Conservation (phyloP, 2,113 vertebrate species). For the Lepisosteus oculatus region DNA sequence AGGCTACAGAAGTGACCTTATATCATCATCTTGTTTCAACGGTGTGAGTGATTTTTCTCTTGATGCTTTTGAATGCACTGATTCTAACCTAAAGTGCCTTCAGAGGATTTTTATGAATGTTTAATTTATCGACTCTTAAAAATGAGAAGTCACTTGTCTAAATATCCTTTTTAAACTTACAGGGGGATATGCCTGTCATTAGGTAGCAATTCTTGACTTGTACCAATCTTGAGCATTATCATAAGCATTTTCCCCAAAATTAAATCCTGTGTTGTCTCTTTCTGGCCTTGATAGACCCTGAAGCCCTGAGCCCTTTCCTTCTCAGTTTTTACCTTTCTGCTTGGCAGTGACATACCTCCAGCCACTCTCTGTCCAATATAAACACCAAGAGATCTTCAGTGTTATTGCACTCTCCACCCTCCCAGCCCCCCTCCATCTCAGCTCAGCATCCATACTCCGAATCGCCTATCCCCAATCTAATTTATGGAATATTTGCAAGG, state of each 20-base stretch:
- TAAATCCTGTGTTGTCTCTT: slow-evolving; percentile 48
- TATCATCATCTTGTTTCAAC: too few species aligned
- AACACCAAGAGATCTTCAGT: slow-evolving; percentile 58
- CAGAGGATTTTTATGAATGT: too few species aligned
- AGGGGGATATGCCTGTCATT: slow-evolving; percentile 46
- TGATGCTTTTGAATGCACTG: too few species aligned
- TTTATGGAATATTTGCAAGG: slow-evolving; percentile 90
- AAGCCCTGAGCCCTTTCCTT: slow-evolving; percentile 52
- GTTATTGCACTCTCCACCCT: slow-evolving; percentile 44
- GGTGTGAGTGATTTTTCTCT: too few species aligned
- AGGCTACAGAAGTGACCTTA: too few species aligned
- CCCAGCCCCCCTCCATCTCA: slow-evolving; percentile 39
- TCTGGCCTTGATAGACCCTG: slow-evolving; percentile 43
- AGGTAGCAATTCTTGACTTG: slow-evolving; percentile 24
- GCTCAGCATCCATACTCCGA: slow-evolving; percentile 61
- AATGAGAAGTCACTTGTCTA: slow-evolving; percentile 51
- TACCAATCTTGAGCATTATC: slow-evolving; percentile 43
- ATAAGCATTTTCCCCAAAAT: slow-evolving; percentile 58
- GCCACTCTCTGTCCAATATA: slow-evolving; percentile 54
- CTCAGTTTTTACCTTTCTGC: slow-evolving; percentile 21
- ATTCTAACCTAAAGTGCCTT: too few species aligned
- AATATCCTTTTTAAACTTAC: slow-evolving; percentile 61
- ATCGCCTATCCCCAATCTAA: slow-evolving; percentile 80
- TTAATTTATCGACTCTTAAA: slow-evolving; percentile 19
- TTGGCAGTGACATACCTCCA: slow-evolving; percentile 60